phyloP scores from a whole-genome alignment of 2,113 vertebrate genomes.

The Mormyrus lacerda region DNA sequence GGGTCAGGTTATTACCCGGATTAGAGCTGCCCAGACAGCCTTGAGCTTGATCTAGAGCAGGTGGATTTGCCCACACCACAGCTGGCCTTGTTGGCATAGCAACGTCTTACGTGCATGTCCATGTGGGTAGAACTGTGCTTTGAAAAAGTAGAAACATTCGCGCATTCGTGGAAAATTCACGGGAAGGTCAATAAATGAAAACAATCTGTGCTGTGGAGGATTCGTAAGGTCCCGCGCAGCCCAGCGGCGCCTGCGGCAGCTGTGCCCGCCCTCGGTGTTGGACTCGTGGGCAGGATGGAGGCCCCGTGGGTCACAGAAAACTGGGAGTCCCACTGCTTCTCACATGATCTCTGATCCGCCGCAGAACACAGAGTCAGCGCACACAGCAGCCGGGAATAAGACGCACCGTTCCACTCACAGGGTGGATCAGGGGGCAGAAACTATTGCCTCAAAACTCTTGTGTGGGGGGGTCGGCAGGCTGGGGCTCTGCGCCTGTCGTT shows the following conservation, averaged over 20 bases:
- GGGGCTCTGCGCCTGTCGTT: no score
- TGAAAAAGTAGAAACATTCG: not conserved
- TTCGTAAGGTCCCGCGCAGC: not conserved
- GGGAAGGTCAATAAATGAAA: not conserved
- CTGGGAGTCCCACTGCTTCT: not conserved
- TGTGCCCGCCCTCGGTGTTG: not conserved
- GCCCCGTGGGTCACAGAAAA: not conserved
- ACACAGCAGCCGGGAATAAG: not conserved
- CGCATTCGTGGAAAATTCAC: not conserved
- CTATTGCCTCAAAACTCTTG: not conserved
- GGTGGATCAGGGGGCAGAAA: not conserved
- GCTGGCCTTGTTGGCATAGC: not conserved
- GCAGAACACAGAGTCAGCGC: not conserved
- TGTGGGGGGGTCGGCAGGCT: not conserved
- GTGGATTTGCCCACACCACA: not conserved
- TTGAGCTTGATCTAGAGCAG: constrained; percentile 4
- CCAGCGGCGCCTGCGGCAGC: not conserved
- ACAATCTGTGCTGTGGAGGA: not conserved
- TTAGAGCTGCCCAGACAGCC: constrained; percentile 1
- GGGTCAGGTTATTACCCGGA: not conserved
- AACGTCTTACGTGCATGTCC: not conserved
- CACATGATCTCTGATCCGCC: not conserved
- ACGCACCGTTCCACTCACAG: not conserved
- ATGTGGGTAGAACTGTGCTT: not conserved
- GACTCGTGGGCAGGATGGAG: not conserved